Evolutionary conservation across 2,113 vertebrate species (phyloP).

Genomic region (Kryptolebias marmoratus): DNA sequence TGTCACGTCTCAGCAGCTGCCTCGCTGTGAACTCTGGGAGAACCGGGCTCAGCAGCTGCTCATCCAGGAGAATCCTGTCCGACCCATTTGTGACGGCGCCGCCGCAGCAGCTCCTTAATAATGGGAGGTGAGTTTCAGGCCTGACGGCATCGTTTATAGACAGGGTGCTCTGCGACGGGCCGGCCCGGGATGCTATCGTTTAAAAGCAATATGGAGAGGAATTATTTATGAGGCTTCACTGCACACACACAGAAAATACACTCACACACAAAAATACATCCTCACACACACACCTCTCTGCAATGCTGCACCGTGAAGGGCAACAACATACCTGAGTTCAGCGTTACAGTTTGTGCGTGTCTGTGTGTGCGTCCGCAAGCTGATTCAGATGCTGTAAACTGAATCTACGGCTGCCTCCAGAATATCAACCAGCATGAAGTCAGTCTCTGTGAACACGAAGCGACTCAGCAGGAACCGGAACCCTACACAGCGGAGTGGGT

Average conservation of each 20-base stretch:
- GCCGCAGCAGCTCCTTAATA: no score
- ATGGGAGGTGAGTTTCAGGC: constrained; percentile 40
- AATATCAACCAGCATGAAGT: constrained; percentile 2
- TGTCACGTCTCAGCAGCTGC: no score
- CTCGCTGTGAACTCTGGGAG: no score
- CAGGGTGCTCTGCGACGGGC: constrained; percentile 43
- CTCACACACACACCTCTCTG: constrained; percentile 25
- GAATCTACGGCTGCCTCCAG: constrained; percentile 13
- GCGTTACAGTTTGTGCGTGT: not conserved
- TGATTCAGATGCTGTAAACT: not conserved
- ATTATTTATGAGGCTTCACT: constrained; percentile 63
- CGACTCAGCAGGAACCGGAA: not conserved
- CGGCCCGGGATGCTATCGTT: constrained; percentile 73
- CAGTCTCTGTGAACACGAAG: not conserved
- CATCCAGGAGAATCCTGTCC: no score
- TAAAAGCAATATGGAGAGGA: constrained; percentile 76
- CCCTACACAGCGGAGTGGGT: not conserved
- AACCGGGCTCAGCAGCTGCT: no score
- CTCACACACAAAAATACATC: constrained; percentile 22
- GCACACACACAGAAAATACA: constrained; percentile 10
- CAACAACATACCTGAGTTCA: no score
- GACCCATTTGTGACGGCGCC: no score
- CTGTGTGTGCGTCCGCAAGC: constrained; percentile 8
- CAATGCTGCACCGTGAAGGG: constrained; percentile 22
- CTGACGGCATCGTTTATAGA: constrained; percentile 77